These are phyloP conservation scores for Cerceris rybyensis DNA, from an alignment of 2,888 invertebrate genomes.

Conservation along the genomic window DNA sequence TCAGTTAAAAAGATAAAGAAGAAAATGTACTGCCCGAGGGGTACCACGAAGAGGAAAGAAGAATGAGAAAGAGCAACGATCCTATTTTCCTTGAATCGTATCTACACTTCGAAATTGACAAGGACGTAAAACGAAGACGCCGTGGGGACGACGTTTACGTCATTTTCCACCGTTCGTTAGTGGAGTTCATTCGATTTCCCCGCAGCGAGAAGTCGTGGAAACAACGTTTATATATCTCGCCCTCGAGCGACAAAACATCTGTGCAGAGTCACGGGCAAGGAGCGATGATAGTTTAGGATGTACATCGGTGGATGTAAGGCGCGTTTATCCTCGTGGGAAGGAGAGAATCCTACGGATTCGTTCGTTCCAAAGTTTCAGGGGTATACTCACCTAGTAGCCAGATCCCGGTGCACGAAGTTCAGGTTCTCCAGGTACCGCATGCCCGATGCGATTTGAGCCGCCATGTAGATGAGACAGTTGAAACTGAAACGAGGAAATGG, in stretches of 20 bases:
- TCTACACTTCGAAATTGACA: neutral
- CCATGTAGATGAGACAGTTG: slow-evolving; percentile 90
- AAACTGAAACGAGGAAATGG: slow-evolving; percentile 83
- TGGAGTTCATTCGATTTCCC: neutral
- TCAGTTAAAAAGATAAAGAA: neutral
- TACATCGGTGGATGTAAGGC: slow-evolving; percentile 31
- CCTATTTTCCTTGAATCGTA: neutral
- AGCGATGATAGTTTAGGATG: slow-evolving; percentile 35
- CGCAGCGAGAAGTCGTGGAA: slow-evolving; percentile 15
- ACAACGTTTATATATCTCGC: slow-evolving; percentile 33
- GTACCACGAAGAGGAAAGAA: too few relatives aligned
- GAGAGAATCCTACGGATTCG: slow-evolving; percentile 44
- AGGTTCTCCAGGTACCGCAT: slow-evolving; percentile 94
- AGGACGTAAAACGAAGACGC: neutral
- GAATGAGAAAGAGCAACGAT: neutral
- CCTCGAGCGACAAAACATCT: slow-evolving; percentile 28
- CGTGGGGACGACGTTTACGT: neutral
- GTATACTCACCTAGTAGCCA: slow-evolving; percentile 87
- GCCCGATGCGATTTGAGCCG: slow-evolving; percentile 93
- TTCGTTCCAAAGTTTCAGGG: slow-evolving; percentile 45
- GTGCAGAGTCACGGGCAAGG: neutral
- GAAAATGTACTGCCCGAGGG: neutral
- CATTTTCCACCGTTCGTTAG: slow-evolving; percentile 14
- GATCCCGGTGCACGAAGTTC: slow-evolving; percentile 95
- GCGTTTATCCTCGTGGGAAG: slow-evolving; percentile 55